phyloP scores from a whole-genome alignment of 2,113 vertebrate genomes.

The Oryctolagus cuniculus region DNA sequence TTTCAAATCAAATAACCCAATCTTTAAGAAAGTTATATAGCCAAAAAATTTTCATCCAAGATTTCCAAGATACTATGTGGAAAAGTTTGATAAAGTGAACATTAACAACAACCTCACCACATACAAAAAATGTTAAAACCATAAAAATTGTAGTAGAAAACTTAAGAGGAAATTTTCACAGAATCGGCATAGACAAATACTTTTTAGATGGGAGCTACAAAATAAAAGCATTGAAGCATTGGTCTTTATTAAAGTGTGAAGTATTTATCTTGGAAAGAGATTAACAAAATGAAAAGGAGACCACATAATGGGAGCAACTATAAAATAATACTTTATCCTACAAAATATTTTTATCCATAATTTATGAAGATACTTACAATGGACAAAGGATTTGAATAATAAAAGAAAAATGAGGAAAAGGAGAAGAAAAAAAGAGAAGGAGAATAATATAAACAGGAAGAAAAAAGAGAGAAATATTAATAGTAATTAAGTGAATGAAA shows the following conservation, averaged over 20 bases:
- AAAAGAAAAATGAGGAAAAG: neutral
- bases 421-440: neutral
- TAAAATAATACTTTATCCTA: neutral
- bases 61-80: neutral
- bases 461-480: neutral
- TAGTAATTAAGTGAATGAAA: slow-evolving; percentile 16
- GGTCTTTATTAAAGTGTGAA: slow-evolving; percentile 26
- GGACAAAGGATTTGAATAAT: neutral
- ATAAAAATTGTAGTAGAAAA: slow-evolving; percentile 3
- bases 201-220: neutral
- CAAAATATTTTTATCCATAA: slow-evolving; percentile 23
- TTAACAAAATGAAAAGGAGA: slow-evolving; percentile 46
- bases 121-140: neutral
- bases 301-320: neutral
- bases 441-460: neutral
- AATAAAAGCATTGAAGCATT: slow-evolving; percentile 3
- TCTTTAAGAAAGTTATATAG: neutral
- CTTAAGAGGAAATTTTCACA: slow-evolving; percentile 22
- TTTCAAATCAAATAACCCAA: no score
- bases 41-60: neutral
- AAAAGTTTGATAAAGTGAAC: neutral
- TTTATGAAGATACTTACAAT: slow-evolving; percentile 34
- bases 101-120: neutral
- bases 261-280: slow-evolving; percentile 22
- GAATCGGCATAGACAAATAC: neutral